phyloP scores from a whole-genome alignment of 2,888 invertebrate genomes.

The Chrysopilus asiliformis region DNA sequence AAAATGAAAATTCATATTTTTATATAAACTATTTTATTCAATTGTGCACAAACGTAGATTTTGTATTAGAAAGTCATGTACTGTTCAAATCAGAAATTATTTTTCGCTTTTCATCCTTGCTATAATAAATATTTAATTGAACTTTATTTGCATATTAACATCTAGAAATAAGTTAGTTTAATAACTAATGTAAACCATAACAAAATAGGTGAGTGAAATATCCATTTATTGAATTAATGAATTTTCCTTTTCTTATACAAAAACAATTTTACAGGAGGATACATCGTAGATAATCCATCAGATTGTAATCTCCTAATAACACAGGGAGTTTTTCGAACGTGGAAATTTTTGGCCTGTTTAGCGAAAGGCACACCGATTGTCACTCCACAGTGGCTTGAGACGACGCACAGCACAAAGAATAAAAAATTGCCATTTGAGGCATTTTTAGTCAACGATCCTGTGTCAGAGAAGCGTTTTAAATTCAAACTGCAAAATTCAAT shows the following conservation, averaged over 20 bases:
- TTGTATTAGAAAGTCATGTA: too few relatives aligned
- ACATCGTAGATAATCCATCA: conserved; percentile 37
- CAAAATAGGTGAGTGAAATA: too few relatives aligned
- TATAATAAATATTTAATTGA: neutral
- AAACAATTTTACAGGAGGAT: conserved; percentile 43
- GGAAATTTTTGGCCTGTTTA: conserved; percentile 45
- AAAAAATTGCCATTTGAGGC: conserved; percentile 19
- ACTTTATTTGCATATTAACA: neutral
- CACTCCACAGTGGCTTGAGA: conserved; percentile 19
- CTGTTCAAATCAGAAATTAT: too few relatives aligned
- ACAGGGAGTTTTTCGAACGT: conserved; percentile 41
- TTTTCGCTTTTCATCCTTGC: too few relatives aligned
- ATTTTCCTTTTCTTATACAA: too few relatives aligned
- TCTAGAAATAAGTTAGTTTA: neutral
- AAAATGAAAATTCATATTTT: too few relatives aligned
- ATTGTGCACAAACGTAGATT: too few relatives aligned
- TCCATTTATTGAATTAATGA: too few relatives aligned
- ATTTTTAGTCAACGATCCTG: conserved; percentile 15
- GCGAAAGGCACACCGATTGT: conserved; percentile 48
- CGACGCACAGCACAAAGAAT: conserved; percentile 7
- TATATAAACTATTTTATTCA: too few relatives aligned
- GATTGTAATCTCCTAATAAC: conserved; percentile 43
- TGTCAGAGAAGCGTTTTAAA: conserved; percentile 21
- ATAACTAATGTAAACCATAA: neutral
- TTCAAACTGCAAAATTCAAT: conserved; percentile 20